phyloP scores from a whole-genome alignment of 1,140 invertebrate species.

The Amyelois transitella region DNA sequence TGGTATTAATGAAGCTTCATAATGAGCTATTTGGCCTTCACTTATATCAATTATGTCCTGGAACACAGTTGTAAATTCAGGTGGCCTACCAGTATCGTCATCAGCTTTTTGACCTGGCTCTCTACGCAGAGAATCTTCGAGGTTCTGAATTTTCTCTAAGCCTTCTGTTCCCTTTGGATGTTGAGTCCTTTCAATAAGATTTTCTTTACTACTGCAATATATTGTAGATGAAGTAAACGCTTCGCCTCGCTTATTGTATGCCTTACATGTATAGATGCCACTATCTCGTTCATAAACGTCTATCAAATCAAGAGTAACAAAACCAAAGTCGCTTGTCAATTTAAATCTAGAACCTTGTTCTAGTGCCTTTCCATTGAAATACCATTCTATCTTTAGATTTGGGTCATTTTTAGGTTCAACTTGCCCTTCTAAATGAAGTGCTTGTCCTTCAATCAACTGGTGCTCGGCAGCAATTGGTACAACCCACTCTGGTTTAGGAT shows the following conservation, averaged over 20 bases:
- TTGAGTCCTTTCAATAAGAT: slow-evolving; percentile 90
- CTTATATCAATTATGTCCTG: slow-evolving; percentile 86
- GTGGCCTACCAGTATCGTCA: slow-evolving; percentile 85
- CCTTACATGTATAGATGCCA: slow-evolving; percentile 94
- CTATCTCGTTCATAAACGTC: slow-evolving; percentile 95
- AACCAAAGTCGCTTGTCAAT: slow-evolving; percentile 93
- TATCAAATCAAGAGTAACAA: slow-evolving; percentile 90
- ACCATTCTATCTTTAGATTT: slow-evolving; percentile 95
- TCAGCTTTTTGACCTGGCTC: slow-evolving; percentile 80
- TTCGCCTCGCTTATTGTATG: slow-evolving; percentile 89
- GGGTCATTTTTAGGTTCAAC: slow-evolving; percentile 98
- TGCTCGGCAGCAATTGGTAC: slow-evolving; percentile 88
- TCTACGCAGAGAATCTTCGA: slow-evolving; percentile 89
- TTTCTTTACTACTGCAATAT: slow-evolving; percentile 87
- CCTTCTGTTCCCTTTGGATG: slow-evolving; percentile 95
- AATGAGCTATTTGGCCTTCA: slow-evolving; percentile 94
- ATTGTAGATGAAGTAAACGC: slow-evolving; percentile 94
- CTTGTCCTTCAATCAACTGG: slow-evolving; percentile 90
- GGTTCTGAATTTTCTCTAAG: slow-evolving; percentile 90
- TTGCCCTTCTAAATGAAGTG: slow-evolving; percentile 93
- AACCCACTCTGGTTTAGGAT: slow-evolving; percentile 91
- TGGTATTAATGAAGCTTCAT: slow-evolving; percentile 94
- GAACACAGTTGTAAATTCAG: slow-evolving; percentile 91
- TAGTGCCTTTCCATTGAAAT: slow-evolving; percentile 91
- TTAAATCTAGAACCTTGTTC: slow-evolving; percentile 91